phyloP scores from a whole-genome alignment of 2,888 invertebrate species.

The Scaptomyza cyrtandrae region DNA sequence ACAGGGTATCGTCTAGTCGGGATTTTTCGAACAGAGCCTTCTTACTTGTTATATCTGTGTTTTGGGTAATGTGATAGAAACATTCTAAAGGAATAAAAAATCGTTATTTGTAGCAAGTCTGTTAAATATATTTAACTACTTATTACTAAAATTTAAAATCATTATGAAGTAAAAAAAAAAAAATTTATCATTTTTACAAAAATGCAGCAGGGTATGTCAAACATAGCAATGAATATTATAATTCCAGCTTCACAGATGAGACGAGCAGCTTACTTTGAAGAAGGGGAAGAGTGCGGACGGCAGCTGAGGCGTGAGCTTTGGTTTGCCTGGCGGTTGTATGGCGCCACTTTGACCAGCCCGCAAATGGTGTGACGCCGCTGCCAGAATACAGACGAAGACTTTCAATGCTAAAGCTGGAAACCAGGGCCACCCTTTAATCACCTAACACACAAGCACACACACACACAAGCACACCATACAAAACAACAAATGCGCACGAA shows the following conservation, averaged over 20 bases:
- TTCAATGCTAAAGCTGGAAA: slow-evolving; percentile 24
- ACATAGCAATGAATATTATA: slow-evolving; percentile 63
- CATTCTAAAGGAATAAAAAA: too few species aligned
- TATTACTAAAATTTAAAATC: too few species aligned
- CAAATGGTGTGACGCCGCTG: slow-evolving; percentile 62
- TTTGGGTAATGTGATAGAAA: too few species aligned
- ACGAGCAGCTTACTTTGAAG: slow-evolving; percentile 1
- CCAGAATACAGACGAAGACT: slow-evolving; percentile 46
- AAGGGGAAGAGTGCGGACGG: neutral
- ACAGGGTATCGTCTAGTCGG: too few species aligned
- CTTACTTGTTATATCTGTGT: too few species aligned
- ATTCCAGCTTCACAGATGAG: slow-evolving; percentile 41
- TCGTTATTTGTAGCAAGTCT: too few species aligned
- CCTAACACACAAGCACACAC: slow-evolving; percentile 39
- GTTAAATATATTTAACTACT: too few species aligned
- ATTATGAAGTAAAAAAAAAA: too few species aligned
- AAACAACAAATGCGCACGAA: neutral
- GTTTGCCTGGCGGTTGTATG: slow-evolving; percentile 64
- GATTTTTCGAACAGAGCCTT: too few species aligned
- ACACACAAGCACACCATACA: slow-evolving; percentile 44
- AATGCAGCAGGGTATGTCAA: slow-evolving; percentile 25
- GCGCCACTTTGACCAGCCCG: slow-evolving; percentile 71
- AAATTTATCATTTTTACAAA: too few species aligned
- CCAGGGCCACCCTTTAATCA: slow-evolving; percentile 70
- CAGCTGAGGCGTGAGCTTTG: slow-evolving; percentile 36